A percentile compares a stretch with the other conserved stretches of the same genome.
Evolutionary conservation across 2,113 vertebrate species (phyloP).

Genomic region (Nibea coibor): DNA sequence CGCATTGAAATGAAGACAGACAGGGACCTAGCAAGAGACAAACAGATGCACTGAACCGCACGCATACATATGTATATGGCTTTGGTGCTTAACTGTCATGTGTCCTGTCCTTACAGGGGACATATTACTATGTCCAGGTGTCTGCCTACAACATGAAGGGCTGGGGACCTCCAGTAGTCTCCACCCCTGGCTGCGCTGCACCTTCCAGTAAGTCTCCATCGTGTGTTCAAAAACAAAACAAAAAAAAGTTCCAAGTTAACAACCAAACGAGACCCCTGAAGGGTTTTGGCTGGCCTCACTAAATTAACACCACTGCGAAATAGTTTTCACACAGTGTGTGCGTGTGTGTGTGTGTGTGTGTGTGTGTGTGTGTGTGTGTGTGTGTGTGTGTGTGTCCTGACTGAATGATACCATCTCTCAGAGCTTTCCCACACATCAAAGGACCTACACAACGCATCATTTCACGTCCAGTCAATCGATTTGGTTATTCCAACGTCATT

Average conservation of each 20-base stretch:
- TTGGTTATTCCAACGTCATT: conserved; percentile 55
- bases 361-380: conserved; percentile 8
- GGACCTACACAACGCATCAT: conserved; percentile 13
- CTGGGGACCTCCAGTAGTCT: conserved; percentile 87
- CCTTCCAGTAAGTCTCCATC: conserved; percentile 89
- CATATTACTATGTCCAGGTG: conserved; percentile 88
- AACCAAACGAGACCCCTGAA: conserved; percentile 8
- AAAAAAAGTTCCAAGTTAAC: conserved; percentile 8
- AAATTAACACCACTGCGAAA: conserved; percentile 35
- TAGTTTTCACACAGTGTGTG: conserved; percentile 27
- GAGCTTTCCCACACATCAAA: conserved; percentile 50
- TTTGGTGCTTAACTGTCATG: conserved; percentile 12
- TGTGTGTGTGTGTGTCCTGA: conserved; percentile 14
- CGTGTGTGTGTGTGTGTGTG: conserved; percentile 11
- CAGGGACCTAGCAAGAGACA: conserved; percentile 15
- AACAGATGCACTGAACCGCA: conserved; percentile 11
- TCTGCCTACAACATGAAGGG: conserved; percentile 95
- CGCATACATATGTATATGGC: neutral
- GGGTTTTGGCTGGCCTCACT: conserved; percentile 31
- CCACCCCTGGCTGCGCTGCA: conserved; percentile 85
- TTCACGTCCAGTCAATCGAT: conserved; percentile 44
- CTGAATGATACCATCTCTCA: conserved; percentile 23
- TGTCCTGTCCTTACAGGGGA: conserved; percentile 82
- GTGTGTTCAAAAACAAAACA: conserved; percentile 17
- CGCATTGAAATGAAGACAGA: neutral